A percentile compares a stretch with the other conserved stretches of the same genome.
These are phyloP conservation scores for Leptestheria dahalacensis DNA, from an alignment of 1,140 invertebrate genomes.

Conservation along the genomic window DNA sequence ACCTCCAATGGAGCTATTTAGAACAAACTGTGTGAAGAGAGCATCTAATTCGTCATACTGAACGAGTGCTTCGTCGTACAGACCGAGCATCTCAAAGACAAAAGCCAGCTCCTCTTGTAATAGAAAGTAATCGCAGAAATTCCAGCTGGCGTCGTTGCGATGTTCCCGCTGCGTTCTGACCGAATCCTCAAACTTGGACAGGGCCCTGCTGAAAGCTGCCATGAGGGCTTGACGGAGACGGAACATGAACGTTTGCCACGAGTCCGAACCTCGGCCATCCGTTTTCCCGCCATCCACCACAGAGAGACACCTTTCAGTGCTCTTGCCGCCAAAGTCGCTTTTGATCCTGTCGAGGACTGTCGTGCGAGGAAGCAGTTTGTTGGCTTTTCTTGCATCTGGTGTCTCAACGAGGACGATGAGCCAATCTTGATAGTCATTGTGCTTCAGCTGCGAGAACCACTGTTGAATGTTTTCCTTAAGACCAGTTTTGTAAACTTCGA, in stretches of 20 bases:
- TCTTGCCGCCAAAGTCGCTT: constrained; percentile 80
- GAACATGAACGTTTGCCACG: constrained; percentile 67
- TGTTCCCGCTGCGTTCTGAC: constrained; percentile 78
- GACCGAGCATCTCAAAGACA: constrained; percentile 81
- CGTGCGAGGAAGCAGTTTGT: constrained; percentile 79
- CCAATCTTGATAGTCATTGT: constrained; percentile 50
- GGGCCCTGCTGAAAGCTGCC: constrained; percentile 67
- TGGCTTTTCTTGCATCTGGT: constrained; percentile 76
- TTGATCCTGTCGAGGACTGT: constrained; percentile 90
- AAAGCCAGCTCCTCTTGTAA: constrained; percentile 90
- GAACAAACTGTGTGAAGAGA: constrained; percentile 87
- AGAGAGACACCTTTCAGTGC: constrained; percentile 73
- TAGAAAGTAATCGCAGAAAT: constrained; percentile 86
- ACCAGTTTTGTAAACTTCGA: constrained; percentile 72
- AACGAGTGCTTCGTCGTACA: constrained; percentile 85
- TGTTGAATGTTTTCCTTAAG: constrained; percentile 72
- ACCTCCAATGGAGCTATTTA: constrained; percentile 75
- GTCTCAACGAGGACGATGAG: constrained; percentile 84
- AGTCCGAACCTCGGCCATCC: constrained; percentile 73
- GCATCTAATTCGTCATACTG: constrained; percentile 96
- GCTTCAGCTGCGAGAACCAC: constrained; percentile 46
- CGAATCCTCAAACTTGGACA: constrained; percentile 75
- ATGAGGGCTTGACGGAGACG: constrained; percentile 70
- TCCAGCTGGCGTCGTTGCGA: constrained; percentile 79
- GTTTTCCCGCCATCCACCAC: constrained; percentile 77